Percentiles rank a stretch among this genome's conserved stretches.
phyloP scores from a whole-genome alignment of 2,113 vertebrate species.

The Corvus moneduloides region DNA sequence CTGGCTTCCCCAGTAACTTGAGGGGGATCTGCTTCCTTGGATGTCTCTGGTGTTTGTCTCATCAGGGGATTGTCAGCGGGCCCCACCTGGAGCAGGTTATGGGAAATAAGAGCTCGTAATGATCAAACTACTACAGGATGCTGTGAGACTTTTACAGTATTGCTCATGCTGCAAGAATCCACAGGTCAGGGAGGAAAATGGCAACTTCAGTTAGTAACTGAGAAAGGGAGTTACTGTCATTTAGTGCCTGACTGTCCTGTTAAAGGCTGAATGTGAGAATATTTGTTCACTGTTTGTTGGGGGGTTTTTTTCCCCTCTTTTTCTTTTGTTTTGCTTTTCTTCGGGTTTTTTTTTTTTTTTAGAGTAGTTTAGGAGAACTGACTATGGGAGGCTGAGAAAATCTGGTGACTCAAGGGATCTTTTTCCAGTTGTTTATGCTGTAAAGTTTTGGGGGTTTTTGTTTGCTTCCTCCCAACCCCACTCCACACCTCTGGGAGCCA shows the following conservation, averaged over 20 bases:
- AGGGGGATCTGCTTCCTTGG: background rate
- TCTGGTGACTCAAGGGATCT: background rate
- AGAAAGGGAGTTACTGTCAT: background rate
- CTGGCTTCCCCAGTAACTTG: background rate
- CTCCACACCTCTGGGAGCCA: background rate
- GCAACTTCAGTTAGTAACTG: background rate
- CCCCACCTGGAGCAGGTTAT: background rate
- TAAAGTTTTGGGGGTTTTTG: background rate
- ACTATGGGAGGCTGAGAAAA: background rate
- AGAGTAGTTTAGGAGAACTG: background rate
- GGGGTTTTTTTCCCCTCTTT: accelerated
- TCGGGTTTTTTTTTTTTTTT: background rate
- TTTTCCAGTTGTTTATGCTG: background rate
- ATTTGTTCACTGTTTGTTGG: background rate
- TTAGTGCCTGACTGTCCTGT: background rate
- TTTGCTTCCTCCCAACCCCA: background rate
- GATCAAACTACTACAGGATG: background rate
- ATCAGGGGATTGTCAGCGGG: background rate
- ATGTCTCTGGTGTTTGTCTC: background rate
- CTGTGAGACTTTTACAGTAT: background rate
- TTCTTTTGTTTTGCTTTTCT: background rate
- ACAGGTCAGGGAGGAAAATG: background rate
- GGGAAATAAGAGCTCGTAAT: background rate
- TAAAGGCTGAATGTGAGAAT: background rate
- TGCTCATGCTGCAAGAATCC: background rate